Evolutionary conservation across 2,888 invertebrate species (phyloP), one percentile per base, ranked within the genome.

Genomic region (Chalcis sispes): DNA sequence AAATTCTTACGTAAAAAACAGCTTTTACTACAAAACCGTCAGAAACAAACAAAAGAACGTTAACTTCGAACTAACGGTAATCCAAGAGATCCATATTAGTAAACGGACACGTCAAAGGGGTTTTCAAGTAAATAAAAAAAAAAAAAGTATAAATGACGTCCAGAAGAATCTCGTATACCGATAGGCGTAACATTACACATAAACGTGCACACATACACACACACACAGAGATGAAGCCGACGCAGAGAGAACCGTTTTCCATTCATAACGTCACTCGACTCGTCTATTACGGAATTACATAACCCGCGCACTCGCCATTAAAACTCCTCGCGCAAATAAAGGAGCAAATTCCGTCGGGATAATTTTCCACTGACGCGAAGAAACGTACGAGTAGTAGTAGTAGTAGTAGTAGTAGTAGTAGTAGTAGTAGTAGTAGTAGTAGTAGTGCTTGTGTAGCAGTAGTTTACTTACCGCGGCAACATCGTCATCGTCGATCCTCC

Each of bases 251-350:
- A 75, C 71, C 65, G 70, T 75, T 66, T 71, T 54, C 75, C 71
- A 75, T 75, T 75, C 75, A 75, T 71, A 75, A 71, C 65, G 70
- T 70, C 70, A 58, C 50, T 40, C 52, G 20, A 15, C 18, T 15
- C 27, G 36, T 36, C 69, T 46, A 74, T 67, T 67, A 62, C 67
- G 23, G 74, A 69, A 75, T 75, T 75, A 59, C 52, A 75, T 75
- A 75, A 75, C 52, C 23, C 36, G 13, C 8, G 1, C 46, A 56
- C 7, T 29, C 48, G 42, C 66, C 42, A 67, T 73, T 67, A 72
- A 72, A 46, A 8, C 27, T 18, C 48, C n/a, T 18, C 54, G 29
- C 72, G 64, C 64, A 52, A 72, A 64, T 69, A 69, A 62, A 67
- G 67, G 56, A 69, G 62, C 54, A 65, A 15, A 65, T 58, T 48